These are phyloP conservation scores for Chymomyza costata DNA, from an alignment of 1,140 invertebrate genomes.

Conservation along the genomic window DNA sequence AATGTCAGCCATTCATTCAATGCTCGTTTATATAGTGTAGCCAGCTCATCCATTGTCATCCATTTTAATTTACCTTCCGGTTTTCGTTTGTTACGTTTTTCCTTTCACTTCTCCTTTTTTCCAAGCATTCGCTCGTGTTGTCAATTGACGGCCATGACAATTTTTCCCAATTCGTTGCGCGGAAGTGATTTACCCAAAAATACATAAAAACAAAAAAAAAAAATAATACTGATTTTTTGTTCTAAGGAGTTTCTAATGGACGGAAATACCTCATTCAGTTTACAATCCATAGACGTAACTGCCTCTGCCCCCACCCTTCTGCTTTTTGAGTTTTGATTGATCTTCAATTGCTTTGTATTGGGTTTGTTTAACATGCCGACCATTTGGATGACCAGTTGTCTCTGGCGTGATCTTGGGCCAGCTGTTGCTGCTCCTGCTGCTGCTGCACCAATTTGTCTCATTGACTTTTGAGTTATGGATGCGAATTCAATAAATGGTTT, in stretches of 20 bases:
- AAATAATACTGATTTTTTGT: conserved; percentile 33
- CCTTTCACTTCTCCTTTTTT: neutral
- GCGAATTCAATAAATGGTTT: no score
- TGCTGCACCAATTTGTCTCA: no score
- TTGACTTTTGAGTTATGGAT: no score
- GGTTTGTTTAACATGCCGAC: conserved; percentile 44
- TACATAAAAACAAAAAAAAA: conserved; percentile 1
- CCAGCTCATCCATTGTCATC: conserved; percentile 60
- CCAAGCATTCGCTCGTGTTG: conserved; percentile 34
- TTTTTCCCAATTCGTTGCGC: conserved; percentile 59
- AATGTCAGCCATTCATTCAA: conserved; percentile 46
- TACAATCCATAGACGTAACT: conserved; percentile 22
- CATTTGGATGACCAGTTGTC: neutral
- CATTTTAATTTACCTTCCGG: conserved; percentile 73
- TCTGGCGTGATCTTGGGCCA: conserved; percentile 11
- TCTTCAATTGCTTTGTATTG: conserved; percentile 15
- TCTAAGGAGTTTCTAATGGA: conserved; percentile 27
- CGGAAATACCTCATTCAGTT: conserved; percentile 53
- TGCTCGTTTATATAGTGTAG: conserved; percentile 49
- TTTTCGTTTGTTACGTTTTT: conserved; percentile 45
- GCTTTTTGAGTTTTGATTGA: conserved; percentile 36
- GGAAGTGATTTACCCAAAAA: conserved; percentile 62
- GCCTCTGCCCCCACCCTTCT: neutral
- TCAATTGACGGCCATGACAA: conserved; percentile 69
- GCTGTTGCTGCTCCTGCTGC: no score